These are phyloP conservation scores for Agonopterix alstromeriana DNA, from an alignment of 2,888 invertebrate species.

Conservation along the genomic window DNA sequence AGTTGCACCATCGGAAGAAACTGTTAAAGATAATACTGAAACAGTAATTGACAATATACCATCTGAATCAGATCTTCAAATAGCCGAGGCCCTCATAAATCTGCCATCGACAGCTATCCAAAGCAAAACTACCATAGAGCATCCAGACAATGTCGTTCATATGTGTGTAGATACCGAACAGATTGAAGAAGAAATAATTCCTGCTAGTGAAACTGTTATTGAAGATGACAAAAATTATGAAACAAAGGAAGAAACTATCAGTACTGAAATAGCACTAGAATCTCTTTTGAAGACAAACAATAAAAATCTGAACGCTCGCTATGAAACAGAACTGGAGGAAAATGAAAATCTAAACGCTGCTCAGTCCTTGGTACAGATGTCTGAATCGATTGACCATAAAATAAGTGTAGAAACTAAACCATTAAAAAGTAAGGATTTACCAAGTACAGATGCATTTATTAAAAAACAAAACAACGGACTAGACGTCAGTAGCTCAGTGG, in stretches of 20 bases:
- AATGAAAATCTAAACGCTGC: conserved; percentile 69
- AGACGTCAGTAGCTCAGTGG: conserved; percentile 23
- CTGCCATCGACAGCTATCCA: conserved; percentile 59
- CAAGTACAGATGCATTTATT: conserved; percentile 18
- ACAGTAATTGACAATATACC: conserved; percentile 33
- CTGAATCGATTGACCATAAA: conserved; percentile 60
- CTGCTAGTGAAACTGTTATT: background rate
- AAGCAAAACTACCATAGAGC: conserved; percentile 32
- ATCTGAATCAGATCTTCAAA: conserved; percentile 67
- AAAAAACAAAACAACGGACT: conserved; percentile 34
- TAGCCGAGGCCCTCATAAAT: conserved; percentile 67
- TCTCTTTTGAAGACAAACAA: conserved; percentile 24
- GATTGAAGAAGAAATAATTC: conserved; percentile 3
- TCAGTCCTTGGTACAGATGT: conserved; percentile 70
- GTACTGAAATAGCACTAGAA: background rate
- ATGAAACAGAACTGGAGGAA: conserved; percentile 66
- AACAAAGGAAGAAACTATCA: conserved; percentile 2
- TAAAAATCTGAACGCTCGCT: conserved; percentile 39
- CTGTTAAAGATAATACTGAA: background rate
- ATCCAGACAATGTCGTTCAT: conserved; percentile 12
- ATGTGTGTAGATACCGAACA: conserved; percentile 1
- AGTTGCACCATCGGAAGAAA: background rate
- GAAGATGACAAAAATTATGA: conserved; percentile 3
- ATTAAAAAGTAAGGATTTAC: conserved; percentile 27
- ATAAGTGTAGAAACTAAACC: conserved; percentile 36